phyloP scores from a whole-genome alignment of 2,113 vertebrate species.

The Periophthalmodon schlosseri region DNA sequence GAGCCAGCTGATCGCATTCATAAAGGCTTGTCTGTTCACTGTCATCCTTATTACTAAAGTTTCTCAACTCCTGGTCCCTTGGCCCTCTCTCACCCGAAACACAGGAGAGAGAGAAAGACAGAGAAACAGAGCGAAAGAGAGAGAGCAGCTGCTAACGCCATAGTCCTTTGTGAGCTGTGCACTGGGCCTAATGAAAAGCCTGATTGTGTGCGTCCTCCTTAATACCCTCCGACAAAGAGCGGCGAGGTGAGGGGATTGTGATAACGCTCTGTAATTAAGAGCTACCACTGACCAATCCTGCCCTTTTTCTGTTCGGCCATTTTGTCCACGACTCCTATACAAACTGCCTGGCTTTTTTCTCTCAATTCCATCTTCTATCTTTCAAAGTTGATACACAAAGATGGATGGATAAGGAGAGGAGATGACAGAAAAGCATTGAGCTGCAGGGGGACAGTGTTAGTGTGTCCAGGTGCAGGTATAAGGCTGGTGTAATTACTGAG shows the following conservation, averaged over 20 bases:
- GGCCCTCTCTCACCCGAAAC: slow-evolving; percentile 50
- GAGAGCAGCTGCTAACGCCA: slow-evolving; percentile 83
- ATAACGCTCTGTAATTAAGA: slow-evolving; percentile 72
- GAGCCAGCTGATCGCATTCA: background rate
- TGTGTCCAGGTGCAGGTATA: slow-evolving; percentile 75
- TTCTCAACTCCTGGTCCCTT: slow-evolving; percentile 11
- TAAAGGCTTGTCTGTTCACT: background rate
- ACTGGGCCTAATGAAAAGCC: slow-evolving; percentile 89
- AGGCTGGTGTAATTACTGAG: slow-evolving; percentile 66
- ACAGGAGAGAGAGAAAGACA: slow-evolving; percentile 76
- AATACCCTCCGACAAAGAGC: slow-evolving; percentile 84
- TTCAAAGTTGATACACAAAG: slow-evolving; percentile 4
- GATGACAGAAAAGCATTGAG: background rate
- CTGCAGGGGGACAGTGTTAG: slow-evolving; percentile 17
- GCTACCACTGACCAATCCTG: slow-evolving; percentile 49
- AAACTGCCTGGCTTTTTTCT: background rate
- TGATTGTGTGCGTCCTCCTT: slow-evolving; percentile 90
- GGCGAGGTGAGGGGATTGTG: slow-evolving; percentile 70
- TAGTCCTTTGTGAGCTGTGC: slow-evolving; percentile 82
- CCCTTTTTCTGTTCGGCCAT: slow-evolving; percentile 29
- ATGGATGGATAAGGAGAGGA: background rate
- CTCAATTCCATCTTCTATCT: background rate
- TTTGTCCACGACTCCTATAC: slow-evolving; percentile 13
- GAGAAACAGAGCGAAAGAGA: slow-evolving; percentile 67
- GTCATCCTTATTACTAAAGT: background rate